phyloP scores from a whole-genome alignment of 2,113 vertebrate genomes.

The Aviceda subcristata region DNA sequence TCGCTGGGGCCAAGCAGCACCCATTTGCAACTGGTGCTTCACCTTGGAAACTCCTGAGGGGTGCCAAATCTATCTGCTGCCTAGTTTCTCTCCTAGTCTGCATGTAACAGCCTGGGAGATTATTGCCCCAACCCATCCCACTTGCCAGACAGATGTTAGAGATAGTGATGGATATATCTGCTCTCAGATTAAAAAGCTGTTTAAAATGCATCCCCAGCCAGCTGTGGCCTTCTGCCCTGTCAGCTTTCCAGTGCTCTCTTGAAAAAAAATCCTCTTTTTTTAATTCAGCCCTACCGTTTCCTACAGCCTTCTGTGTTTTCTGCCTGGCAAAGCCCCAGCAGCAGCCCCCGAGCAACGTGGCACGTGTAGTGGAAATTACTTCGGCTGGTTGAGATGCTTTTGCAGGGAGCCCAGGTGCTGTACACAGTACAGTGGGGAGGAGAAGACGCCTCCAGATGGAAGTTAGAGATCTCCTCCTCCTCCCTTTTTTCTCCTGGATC shows the following conservation, averaged over 20 bases:
- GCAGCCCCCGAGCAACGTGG: not conserved
- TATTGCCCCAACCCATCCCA: not conserved
- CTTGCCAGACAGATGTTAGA: conserved; percentile 12
- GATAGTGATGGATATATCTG: not conserved
- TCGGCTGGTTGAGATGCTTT: not conserved
- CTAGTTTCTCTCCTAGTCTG: not conserved
- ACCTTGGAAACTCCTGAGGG: not conserved
- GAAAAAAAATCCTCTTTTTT: not conserved
- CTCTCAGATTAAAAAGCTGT: not conserved
- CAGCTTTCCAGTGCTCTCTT: not conserved
- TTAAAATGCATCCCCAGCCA: not conserved
- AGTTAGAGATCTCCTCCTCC: not conserved
- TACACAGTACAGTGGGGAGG: not conserved
- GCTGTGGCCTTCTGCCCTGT: not conserved
- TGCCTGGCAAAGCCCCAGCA: not conserved
- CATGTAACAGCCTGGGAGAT: not conserved
- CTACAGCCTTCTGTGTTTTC: not conserved
- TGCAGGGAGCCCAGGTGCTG: not conserved
- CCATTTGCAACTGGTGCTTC: not conserved
- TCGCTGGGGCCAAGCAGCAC: not conserved
- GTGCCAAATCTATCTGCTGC: not conserved
- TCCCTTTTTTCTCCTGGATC: not conserved
- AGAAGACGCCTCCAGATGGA: not conserved
- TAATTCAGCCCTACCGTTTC: not conserved
- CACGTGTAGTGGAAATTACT: not conserved